Percentiles rank a stretch among this genome's conserved stretches.
These are phyloP conservation scores for Semotilus atromaculatus DNA, from an alignment of 2,797 vertebrate genomes.

Conservation along the genomic window DNA sequence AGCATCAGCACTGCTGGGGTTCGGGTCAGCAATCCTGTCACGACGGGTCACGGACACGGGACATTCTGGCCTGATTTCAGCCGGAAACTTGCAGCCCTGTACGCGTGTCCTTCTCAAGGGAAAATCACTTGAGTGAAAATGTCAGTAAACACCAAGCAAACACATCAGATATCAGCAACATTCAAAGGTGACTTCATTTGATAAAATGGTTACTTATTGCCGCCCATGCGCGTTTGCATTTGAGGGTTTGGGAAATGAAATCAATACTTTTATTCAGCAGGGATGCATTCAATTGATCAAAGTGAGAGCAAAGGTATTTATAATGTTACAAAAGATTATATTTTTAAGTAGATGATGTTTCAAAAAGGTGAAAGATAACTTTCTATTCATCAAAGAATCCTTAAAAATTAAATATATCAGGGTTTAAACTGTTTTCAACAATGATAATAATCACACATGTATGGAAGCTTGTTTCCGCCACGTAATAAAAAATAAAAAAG, in stretches of 20 bases:
- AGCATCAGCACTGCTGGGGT: conserved; percentile 69
- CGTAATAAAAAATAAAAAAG: no score
- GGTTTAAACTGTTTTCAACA: conserved; percentile 38
- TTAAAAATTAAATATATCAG: neutral
- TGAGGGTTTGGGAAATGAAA: neutral
- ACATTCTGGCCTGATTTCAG: conserved; percentile 4
- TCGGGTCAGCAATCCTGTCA: conserved; percentile 75
- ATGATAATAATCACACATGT: neutral
- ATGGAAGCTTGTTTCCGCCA: no score
- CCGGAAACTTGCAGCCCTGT: neutral
- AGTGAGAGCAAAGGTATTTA: no score
- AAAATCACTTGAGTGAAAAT: neutral
- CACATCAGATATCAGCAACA: neutral
- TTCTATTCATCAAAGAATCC: neutral
- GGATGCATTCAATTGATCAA: neutral
- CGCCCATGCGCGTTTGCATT: neutral
- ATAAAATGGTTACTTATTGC: neutral
- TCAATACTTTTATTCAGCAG: neutral
- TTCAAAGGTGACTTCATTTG: neutral
- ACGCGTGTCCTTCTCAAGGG: neutral
- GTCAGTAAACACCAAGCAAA: neutral
- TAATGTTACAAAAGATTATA: neutral
- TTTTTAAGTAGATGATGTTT: no score
- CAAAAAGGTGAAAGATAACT: no score
- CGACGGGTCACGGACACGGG: conserved; percentile 67